Conservation (phyloP, 2,888 invertebrate genomes). For the Epinotia demarniana region DNA sequence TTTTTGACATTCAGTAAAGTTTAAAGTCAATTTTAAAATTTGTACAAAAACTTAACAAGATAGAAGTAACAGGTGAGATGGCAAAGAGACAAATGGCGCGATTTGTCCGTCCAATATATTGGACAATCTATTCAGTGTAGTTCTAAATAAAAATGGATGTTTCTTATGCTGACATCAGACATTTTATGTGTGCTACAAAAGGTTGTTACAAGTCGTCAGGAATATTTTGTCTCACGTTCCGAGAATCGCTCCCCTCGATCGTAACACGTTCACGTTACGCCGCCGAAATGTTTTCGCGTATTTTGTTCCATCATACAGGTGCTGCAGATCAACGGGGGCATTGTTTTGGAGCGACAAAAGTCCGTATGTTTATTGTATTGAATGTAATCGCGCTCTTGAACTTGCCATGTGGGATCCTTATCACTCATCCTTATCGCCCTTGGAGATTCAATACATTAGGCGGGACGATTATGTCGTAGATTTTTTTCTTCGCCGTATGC, state of each 20-base stretch:
- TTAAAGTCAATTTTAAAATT: too few species aligned
- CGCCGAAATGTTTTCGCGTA: constrained; percentile 68
- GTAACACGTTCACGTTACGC: constrained; percentile 72
- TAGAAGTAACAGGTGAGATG: too few species aligned
- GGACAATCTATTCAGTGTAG: too few species aligned
- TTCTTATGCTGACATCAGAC: neutral
- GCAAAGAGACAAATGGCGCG: too few species aligned
- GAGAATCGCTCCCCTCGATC: constrained; percentile 62
- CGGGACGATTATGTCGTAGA: neutral
- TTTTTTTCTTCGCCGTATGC: too few species aligned
- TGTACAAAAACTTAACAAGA: too few species aligned
- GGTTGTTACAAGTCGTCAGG: neutral
- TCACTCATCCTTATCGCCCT: too few species aligned
- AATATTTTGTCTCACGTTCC: constrained; percentile 15
- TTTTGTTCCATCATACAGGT: constrained; percentile 68
- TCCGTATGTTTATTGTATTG: constrained; percentile 47
- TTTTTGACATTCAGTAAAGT: too few species aligned
- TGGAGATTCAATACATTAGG: neutral
- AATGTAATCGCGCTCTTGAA: constrained; percentile 39
- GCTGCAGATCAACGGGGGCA: constrained; percentile 57
- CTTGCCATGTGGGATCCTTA: constrained; percentile 5
- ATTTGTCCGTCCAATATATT: too few species aligned
- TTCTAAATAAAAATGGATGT: neutral
- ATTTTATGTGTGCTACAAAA: neutral
- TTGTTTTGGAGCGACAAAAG: constrained; percentile 66